Evolutionary conservation across 2,888 invertebrate species (phyloP), one percentile per base, ranked within the genome.

Genomic region (Cosmia trapezina): DNA sequence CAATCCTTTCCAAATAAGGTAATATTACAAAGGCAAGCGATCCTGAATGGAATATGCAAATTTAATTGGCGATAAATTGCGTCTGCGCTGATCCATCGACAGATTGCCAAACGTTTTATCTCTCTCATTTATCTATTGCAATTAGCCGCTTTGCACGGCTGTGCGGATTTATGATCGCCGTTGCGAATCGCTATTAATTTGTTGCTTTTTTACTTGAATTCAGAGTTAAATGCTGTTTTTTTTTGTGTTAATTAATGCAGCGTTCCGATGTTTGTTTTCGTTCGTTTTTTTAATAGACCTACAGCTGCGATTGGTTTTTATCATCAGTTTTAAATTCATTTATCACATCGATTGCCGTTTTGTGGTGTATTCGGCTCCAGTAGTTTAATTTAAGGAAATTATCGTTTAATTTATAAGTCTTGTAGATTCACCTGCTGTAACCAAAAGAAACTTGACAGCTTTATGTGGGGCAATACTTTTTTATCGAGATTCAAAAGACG

Each of bases 71-170:
- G 76, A 81, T 84, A 86, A 86, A 80, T 79, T 80, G 76, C 51
- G 72, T 67, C 73, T 51, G 65, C 67, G 71, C 80, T 51, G 75
- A 86, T 84, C 66, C 67, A 81, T 82, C 73, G 77, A 72, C 61
- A 80, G 74, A 85, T 86, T 86, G 76, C 78, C 73, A 81, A 85
- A 86, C 80, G 78, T 76, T 85, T 79, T 83, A 83, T 83, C 80
- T 80, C 69, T 68, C 62, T 80, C 74, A 81, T 86, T 84, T 75
- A 85, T 86, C 79, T 69, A 56, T 69, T 59, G 80, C 79, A 81
- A 83, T 85, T 84, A 86, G 81, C 73, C 70, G 85, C 67, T 78
- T 81, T 78, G 73, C 85, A 77, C 85, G 85, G 79, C 64, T 75
- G 54, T 80, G 28, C 69, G 72, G 73, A 81, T 83, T 86, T 83